phyloP scores from a whole-genome alignment of 2,888 invertebrate genomes.

The Aphelenchoides bicaudatus region DNA sequence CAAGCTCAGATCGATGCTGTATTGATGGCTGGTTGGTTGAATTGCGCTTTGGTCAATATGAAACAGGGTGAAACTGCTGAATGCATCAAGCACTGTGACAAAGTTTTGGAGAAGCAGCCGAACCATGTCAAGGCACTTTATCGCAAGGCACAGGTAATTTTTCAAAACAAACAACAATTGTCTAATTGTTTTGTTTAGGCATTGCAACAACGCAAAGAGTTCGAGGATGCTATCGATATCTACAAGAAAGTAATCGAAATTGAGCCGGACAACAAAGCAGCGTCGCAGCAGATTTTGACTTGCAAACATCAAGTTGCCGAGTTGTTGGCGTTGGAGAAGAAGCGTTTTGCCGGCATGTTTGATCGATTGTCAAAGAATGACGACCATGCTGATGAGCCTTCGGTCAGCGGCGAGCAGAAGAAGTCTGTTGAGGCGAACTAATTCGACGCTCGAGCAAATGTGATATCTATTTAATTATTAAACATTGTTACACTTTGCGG shows the following conservation, averaged over 20 bases:
- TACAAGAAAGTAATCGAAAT: conserved; percentile 74
- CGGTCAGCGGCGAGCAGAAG: not conserved
- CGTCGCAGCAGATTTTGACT: conserved; percentile 64
- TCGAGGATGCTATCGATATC: conserved; percentile 73
- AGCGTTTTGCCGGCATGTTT: conserved; percentile 88
- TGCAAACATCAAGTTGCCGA: conserved; percentile 74
- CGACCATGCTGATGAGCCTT: conserved; percentile 13
- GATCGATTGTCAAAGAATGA: conserved; percentile 67
- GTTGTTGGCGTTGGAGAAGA: conserved; percentile 72
- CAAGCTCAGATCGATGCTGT: conserved; percentile 38
- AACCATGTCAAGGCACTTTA: conserved; percentile 84
- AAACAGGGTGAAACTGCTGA: conserved; percentile 59
- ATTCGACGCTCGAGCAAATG: too few relatives aligned
- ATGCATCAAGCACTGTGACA: conserved; percentile 70
- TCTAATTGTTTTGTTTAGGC: conserved; percentile 65
- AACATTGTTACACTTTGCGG: too few relatives aligned
- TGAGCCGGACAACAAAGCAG: conserved; percentile 76
- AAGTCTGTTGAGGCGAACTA: conserved; percentile 7
- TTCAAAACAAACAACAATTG: conserved; percentile 19
- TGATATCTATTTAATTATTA: too few relatives aligned
- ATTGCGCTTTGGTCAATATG: conserved; percentile 60
- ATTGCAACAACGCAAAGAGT: conserved; percentile 72
- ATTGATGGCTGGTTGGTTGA: conserved; percentile 47
- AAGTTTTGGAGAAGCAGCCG: conserved; percentile 73
- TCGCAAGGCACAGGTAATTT: conserved; percentile 64